These are phyloP conservation scores for Cheilosia pagana DNA, from an alignment of 2,888 invertebrate genomes.

Conservation along the genomic window DNA sequence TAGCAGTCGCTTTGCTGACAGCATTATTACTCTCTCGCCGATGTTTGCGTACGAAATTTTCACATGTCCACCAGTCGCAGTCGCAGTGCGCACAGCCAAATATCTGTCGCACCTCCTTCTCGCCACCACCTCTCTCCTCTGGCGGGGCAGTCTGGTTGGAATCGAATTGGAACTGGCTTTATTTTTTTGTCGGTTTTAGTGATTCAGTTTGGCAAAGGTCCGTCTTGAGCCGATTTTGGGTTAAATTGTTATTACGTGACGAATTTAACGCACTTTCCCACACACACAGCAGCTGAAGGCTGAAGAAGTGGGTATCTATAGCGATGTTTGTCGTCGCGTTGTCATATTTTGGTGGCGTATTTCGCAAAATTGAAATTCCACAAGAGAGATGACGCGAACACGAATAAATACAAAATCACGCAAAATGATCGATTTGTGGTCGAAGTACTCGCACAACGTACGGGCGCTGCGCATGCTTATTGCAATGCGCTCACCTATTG, in stretches of 20 bases:
- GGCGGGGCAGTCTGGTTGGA: conserved; percentile 32
- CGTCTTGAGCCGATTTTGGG: conserved; percentile 67
- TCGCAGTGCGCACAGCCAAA: conserved; percentile 38
- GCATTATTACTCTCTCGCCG: conserved; percentile 11
- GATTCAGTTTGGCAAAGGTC: conserved; percentile 70
- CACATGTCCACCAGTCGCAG: conserved; percentile 34
- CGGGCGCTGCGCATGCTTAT: conserved; percentile 62
- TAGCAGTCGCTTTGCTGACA: background rate
- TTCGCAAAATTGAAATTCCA: conserved; percentile 72
- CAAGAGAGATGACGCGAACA: conserved; percentile 19
- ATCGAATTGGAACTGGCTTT: conserved; percentile 34
- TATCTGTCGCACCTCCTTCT: conserved; percentile 8
- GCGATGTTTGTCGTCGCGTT: conserved; percentile 52
- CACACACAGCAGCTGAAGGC: conserved; percentile 27
- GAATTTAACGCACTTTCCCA: conserved; percentile 71
- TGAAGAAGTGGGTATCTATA: conserved; percentile 40
- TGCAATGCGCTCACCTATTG: conserved; percentile 26
- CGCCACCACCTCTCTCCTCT: conserved; percentile 18
- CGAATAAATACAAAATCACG: background rate
- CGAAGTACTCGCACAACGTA: background rate
- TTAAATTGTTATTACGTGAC: conserved; percentile 70
- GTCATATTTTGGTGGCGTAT: conserved; percentile 64
- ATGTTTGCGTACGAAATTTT: conserved; percentile 62
- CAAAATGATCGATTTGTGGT: conserved; percentile 22
- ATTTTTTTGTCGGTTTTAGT: conserved; percentile 26